Conservation (phyloP, 2,888 invertebrate species). For the Acronicta leporina region DNA sequence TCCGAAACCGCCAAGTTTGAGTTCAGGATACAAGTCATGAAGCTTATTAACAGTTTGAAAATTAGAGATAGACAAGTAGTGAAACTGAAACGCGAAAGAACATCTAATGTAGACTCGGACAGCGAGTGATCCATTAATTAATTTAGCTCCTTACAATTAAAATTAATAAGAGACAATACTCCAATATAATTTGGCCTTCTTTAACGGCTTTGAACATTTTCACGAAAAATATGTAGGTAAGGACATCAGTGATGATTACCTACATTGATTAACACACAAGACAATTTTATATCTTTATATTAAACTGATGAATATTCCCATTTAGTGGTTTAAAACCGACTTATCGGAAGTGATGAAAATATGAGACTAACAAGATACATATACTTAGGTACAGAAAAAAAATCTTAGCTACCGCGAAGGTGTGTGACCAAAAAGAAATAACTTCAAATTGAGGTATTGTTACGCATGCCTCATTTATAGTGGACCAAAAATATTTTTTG, state of each 20-base stretch:
- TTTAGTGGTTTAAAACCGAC: too few species aligned
- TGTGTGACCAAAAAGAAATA: too few species aligned
- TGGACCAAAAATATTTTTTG: too few species aligned
- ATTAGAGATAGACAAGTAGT: slow-evolving; percentile 55
- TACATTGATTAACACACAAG: too few species aligned
- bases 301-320: too few species aligned
- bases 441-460: too few species aligned
- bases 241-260: background rate
- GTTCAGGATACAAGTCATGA: slow-evolving; percentile 76
- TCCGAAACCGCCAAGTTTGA: slow-evolving; percentile 70
- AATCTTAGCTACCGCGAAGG: too few species aligned
- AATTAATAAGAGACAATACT: slow-evolving; percentile 21
- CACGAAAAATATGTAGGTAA: background rate
- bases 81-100: slow-evolving; percentile 46
- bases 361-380: too few species aligned
- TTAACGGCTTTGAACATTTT: background rate
- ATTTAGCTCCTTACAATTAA: slow-evolving; percentile 26
- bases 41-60: slow-evolving; percentile 66
- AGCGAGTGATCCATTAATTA: slow-evolving; percentile 28
- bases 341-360: too few species aligned
- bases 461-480: too few species aligned
- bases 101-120: slow-evolving; percentile 52
- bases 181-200: background rate
- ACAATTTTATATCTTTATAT: too few species aligned
- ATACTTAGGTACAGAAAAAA: too few species aligned